Conservation (phyloP, 2,797 vertebrate species). For the Champsocephalus gunnari region DNA sequence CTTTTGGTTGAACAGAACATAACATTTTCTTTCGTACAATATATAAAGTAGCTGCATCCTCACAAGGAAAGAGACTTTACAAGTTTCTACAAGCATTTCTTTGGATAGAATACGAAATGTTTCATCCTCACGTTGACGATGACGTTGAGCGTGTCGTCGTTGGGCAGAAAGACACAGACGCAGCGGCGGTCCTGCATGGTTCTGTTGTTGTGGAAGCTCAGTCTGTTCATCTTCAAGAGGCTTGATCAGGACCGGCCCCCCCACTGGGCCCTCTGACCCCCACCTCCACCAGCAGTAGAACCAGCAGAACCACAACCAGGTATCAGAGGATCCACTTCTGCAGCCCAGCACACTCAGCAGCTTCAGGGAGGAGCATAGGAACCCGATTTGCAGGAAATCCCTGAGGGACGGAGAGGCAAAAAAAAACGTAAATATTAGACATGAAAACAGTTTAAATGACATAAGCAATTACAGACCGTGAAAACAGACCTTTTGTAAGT, state of each 20-base stretch:
- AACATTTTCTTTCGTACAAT: too few relatives aligned
- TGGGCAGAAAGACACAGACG: constrained; percentile 98
- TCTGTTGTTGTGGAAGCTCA: constrained; percentile 98
- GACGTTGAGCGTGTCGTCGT: constrained; percentile 96
- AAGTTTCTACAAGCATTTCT: too few relatives aligned
- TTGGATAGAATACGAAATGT: too few relatives aligned
- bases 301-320: constrained; percentile 6
- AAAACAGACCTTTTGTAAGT: too few relatives aligned
- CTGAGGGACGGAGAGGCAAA: constrained; percentile 61
- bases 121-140: constrained; percentile 93
- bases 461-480: too few relatives aligned
- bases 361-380: constrained; percentile 67
- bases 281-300: constrained; percentile 51
- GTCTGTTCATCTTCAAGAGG: constrained; percentile 94
- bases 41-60: too few relatives aligned
- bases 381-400: constrained; percentile 32
- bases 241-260: constrained; percentile 69
- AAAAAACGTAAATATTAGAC: background rate
- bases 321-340: constrained; percentile 63
- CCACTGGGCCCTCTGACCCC: constrained; percentile 66
- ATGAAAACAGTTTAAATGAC: background rate
- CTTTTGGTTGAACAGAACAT: too few relatives aligned
- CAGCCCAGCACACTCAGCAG: constrained; percentile 54
- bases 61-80: too few relatives aligned
- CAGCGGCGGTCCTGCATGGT: constrained; percentile 99